phyloP scores from a whole-genome alignment of 2,113 vertebrate species.

The Myocastor coypus region DNA sequence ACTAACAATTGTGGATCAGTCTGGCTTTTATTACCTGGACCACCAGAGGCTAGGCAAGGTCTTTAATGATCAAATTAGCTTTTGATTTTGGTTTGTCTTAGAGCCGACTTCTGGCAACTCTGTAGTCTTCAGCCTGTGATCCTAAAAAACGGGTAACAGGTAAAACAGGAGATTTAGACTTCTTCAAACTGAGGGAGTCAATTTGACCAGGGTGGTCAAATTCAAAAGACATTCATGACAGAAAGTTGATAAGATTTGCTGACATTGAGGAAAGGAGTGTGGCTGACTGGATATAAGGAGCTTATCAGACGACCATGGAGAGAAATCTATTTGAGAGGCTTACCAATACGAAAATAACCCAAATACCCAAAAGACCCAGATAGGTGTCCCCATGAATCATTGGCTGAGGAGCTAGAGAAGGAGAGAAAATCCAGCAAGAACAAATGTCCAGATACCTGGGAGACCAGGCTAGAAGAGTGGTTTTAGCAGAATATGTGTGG shows the following conservation, averaged over 20 bases:
- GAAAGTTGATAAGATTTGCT: neutral
- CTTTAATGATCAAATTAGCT: neutral
- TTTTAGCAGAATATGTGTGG: neutral
- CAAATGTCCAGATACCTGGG: neutral
- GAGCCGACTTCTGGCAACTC: neutral
- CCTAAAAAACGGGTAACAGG: neutral
- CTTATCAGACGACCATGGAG: neutral
- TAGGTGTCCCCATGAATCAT: neutral
- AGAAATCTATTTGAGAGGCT: neutral
- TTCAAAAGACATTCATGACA: neutral
- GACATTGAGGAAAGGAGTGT: neutral
- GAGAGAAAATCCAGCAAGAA: neutral
- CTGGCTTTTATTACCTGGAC: neutral
- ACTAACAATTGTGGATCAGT: neutral
- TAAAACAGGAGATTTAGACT: neutral
- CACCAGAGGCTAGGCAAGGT: neutral
- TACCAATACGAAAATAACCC: neutral
- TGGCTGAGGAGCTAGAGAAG: neutral
- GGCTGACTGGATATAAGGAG: neutral
- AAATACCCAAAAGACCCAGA: neutral
- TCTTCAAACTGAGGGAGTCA: neutral
- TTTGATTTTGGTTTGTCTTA: conserved; percentile 8
- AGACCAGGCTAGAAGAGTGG: neutral
- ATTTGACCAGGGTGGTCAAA: neutral
- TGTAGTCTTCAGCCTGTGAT: neutral